These are phyloP conservation scores for Pteropus alecto DNA, from an alignment of 2,113 vertebrate genomes.

Conservation along the genomic window DNA sequence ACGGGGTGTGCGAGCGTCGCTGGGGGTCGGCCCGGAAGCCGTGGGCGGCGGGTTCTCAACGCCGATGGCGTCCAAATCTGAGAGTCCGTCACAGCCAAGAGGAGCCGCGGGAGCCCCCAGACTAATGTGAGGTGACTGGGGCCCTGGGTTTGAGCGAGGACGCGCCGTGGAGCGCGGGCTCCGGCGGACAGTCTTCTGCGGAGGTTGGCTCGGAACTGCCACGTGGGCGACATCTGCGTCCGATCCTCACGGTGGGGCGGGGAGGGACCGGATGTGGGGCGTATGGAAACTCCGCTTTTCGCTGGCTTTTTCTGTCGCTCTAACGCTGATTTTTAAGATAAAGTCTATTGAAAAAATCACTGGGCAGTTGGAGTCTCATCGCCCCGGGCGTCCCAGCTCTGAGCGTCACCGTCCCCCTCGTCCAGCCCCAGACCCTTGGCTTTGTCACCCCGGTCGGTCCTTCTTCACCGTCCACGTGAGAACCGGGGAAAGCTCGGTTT, in stretches of 20 bases:
- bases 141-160: not conserved
- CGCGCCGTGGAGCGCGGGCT: no score
- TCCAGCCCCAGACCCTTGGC: not conserved
- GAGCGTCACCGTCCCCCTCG: not conserved
- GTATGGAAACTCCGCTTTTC: not conserved
- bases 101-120: not conserved
- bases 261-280: no score
- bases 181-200: no score
- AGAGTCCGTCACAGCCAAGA: not conserved
- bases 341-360: not conserved
- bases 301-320: not conserved
- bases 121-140: not conserved
- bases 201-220: no score
- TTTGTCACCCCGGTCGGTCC: not conserved
- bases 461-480: not conserved
- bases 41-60: no score
- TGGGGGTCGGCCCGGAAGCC: not conserved
- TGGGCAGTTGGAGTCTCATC: not conserved
- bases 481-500: not conserved
- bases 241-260: no score
- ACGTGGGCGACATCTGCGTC: fast-evolving
- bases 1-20: not conserved
- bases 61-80: not conserved
- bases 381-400: not conserved
- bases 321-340: not conserved